These are phyloP conservation scores for Chaetodon auriga DNA, from an alignment of 2,113 vertebrate genomes.

Conservation along the genomic window DNA sequence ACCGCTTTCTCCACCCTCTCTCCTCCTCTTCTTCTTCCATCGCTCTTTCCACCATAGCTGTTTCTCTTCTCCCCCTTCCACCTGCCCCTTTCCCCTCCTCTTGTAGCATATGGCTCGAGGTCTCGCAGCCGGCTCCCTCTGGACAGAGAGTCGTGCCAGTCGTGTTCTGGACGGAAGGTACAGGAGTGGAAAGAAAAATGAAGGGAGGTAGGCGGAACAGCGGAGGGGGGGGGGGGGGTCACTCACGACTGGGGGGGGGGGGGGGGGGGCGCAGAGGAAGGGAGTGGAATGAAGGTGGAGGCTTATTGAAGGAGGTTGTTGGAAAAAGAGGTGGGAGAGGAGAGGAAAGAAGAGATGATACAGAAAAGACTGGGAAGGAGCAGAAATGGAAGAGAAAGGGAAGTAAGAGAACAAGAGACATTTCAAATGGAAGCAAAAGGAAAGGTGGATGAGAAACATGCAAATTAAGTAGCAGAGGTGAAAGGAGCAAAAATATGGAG, in stretches of 20 bases:
- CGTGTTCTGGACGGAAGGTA: constrained; percentile 31
- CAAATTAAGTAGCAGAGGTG: not conserved
- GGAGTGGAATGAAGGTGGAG: not conserved
- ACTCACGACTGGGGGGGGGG: constrained; percentile 40
- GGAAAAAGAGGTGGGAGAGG: not conserved
- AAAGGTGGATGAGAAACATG: not conserved
- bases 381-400: not conserved
- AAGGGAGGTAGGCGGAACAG: not conserved
- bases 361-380: not conserved
- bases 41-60: not conserved
- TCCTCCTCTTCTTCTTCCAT: not conserved
- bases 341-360: not conserved
- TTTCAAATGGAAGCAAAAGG: not conserved
- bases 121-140: constrained; percentile 31
- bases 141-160: constrained; percentile 37
- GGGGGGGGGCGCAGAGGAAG: not conserved
- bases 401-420: not conserved
- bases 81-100: not conserved
- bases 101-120: constrained; percentile 35
- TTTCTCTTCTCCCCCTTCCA: not conserved
- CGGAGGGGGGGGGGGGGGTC: not conserved
- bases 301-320: not conserved
- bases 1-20: not conserved
- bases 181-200: constrained; percentile 17
- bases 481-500: not conserved